Evolutionary conservation across 1,140 invertebrate genomes (phyloP).

Genomic region (Rhopalosiphum padi): DNA sequence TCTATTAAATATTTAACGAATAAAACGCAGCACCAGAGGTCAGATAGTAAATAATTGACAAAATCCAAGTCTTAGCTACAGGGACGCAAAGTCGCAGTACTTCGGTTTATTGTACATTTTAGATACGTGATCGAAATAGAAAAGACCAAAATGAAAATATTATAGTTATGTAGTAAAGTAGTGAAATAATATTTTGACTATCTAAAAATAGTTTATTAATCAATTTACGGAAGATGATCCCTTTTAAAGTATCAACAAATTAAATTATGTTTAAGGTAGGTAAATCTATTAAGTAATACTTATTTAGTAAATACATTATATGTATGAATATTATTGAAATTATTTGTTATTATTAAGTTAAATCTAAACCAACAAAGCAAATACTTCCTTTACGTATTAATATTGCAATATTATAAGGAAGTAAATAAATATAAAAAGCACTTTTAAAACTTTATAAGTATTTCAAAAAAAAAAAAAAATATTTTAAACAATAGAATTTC

Average conservation of each 20-base stretch:
- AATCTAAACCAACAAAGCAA: not conserved
- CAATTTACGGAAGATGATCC: not conserved
- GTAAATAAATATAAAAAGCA: slow-evolving; percentile 23
- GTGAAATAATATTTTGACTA: not conserved
- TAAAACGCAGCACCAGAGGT: not conserved
- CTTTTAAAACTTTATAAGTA: slow-evolving; percentile 35
- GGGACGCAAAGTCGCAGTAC: not conserved
- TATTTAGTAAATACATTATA: not conserved
- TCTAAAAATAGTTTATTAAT: not conserved
- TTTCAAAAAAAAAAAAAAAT: not conserved
- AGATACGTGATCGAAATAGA: slow-evolving; percentile 37
- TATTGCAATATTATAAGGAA: not conserved
- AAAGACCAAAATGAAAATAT: slow-evolving; percentile 8
- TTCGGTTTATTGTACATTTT: slow-evolving; percentile 26
- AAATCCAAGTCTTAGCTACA: not conserved
- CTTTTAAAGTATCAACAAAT: not conserved
- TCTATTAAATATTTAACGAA: slow-evolving; percentile 29
- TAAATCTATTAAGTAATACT: not conserved
- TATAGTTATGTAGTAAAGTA: not conserved
- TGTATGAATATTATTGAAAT: not conserved
- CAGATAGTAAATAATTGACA: slow-evolving; percentile 49
- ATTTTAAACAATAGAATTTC: slow-evolving; percentile 47
- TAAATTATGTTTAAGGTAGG: not conserved
- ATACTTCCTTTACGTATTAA: slow-evolving; percentile 6
- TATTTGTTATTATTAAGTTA: not conserved